phyloP scores from a whole-genome alignment of 2,113 vertebrate species.

The Megaceryle torquata region DNA sequence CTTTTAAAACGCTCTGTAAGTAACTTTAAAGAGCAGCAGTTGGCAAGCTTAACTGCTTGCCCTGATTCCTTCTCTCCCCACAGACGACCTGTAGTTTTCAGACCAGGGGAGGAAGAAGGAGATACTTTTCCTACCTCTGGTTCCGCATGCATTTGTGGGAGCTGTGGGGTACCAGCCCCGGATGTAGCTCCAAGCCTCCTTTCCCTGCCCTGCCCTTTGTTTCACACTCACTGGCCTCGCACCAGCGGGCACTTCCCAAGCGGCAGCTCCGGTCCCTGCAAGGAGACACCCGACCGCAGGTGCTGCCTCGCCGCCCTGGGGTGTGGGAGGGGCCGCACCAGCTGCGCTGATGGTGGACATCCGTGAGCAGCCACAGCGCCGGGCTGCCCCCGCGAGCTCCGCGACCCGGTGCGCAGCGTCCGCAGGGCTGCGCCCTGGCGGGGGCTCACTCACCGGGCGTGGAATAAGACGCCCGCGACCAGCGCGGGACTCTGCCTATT shows the following conservation, averaged over 20 bases:
- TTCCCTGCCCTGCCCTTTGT: not conserved
- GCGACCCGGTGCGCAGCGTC: not conserved
- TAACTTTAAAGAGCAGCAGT: not conserved
- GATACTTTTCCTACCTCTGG: too few species aligned
- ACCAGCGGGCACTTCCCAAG: not conserved
- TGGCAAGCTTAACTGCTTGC: not conserved
- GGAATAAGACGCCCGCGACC: fast-evolving
- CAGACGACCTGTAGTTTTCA: fast-evolving
- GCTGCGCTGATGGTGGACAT: too few species aligned
- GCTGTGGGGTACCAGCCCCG: not conserved
- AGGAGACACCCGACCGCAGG: not conserved
- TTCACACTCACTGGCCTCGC: not conserved
- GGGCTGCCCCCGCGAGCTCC: not conserved
- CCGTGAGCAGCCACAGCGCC: not conserved
- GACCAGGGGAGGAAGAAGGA: not conserved
- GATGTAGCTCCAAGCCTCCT: too few species aligned
- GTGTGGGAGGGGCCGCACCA: not conserved
- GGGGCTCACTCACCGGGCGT: not conserved
- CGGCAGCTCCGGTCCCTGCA: not conserved
- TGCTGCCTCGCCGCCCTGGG: not conserved
- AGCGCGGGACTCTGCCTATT: too few species aligned
- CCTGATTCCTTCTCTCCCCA: too few species aligned
- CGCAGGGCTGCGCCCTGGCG: not conserved
- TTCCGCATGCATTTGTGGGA: not conserved
- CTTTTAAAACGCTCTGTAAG: not conserved